Evolutionary conservation across 2,888 invertebrate species (phyloP), one percentile per base, ranked within the genome.

Genomic region (Pimpla rufipes): DNA sequence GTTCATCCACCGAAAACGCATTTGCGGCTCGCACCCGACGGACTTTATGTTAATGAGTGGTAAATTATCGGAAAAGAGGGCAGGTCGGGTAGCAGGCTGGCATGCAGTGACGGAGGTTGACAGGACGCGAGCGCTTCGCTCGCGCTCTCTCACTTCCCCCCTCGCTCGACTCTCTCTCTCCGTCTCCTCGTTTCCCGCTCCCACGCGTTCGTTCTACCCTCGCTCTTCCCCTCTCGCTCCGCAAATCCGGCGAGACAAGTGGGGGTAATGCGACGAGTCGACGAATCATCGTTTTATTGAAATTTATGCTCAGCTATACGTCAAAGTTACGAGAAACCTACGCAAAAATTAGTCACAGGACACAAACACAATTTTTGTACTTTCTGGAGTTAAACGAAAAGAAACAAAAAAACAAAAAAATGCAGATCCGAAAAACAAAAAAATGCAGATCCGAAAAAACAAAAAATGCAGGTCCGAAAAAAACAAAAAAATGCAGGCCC

Each of bases 31-130:
- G 16, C 37, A 35, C 29, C 13, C 52, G 16, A 42, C 70, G 73
- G 59, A 35, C 47, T 88, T 89, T 88, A 88, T 90, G 90, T 89
- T 91, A 91, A 91, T 91, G 90, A 90, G 87, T 88, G 87, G 87
- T 90, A 89, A 92, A 91, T 92, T 92, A 91, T 91, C 92, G 91
- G 92, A 92, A 91, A 92, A 91, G 91, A 90, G 89, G 83, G 86
- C 81, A 86, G 87, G 75, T 87, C 77, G 83, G 79, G 87, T 89
- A 91, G 83, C 91, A 91, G 92, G 91, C 84, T 87, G 79, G 77
- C 88, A 91, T 89, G 85, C 84, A 47, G 80, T 77, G 68, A 86
- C 79, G 86, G 91, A 91, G 90, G 89, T 90, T 84, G 86, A 79
- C 88, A 88, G 87, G 87, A 88, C 82, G 87, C 79, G 3, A n/a